Evolutionary conservation across 2,888 invertebrate species (phyloP).

Genomic region (Linnaemya vulpina): DNA sequence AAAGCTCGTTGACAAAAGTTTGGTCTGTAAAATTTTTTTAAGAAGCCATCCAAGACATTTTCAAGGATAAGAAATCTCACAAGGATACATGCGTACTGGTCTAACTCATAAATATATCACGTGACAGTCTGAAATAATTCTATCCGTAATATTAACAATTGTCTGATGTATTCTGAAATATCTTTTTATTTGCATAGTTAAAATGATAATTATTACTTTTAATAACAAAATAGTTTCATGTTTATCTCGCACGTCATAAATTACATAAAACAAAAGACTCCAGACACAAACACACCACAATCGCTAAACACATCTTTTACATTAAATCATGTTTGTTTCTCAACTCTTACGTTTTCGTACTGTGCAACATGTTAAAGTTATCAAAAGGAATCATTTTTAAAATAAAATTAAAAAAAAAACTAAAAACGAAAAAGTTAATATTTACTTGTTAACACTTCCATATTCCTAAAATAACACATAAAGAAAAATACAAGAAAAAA

Average conservation of each 20-base stretch:
- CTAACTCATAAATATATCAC: too few relatives aligned
- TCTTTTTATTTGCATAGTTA: background rate
- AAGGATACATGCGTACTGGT: too few relatives aligned
- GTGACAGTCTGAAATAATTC: too few relatives aligned
- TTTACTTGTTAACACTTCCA: slow-evolving; percentile 63
- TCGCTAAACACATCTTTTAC: slow-evolving; percentile 33
- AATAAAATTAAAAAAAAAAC: slow-evolving; percentile 13
- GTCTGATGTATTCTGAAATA: background rate
- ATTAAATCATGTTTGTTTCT: slow-evolving; percentile 45
- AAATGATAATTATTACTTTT: slow-evolving; percentile 10
- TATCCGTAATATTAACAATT: background rate
- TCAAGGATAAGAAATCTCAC: too few relatives aligned
- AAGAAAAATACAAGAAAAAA: slow-evolving; percentile 10
- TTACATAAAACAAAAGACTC: slow-evolving; percentile 30
- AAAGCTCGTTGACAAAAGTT: too few relatives aligned
- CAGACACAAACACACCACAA: slow-evolving; percentile 19
- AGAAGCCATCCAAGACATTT: too few relatives aligned
- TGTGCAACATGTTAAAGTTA: slow-evolving; percentile 45
- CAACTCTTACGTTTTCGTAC: slow-evolving; percentile 51
- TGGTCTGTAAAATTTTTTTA: too few relatives aligned
- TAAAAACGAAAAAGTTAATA: slow-evolving; percentile 28
- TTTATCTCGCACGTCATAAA: slow-evolving; percentile 34
- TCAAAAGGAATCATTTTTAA: slow-evolving; percentile 58
- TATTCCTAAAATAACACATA: slow-evolving; percentile 33
- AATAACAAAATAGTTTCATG: slow-evolving; percentile 9